Evolutionary conservation across 2,797 vertebrate species (phyloP).

Genomic region (Microctenopoma lineatum): DNA sequence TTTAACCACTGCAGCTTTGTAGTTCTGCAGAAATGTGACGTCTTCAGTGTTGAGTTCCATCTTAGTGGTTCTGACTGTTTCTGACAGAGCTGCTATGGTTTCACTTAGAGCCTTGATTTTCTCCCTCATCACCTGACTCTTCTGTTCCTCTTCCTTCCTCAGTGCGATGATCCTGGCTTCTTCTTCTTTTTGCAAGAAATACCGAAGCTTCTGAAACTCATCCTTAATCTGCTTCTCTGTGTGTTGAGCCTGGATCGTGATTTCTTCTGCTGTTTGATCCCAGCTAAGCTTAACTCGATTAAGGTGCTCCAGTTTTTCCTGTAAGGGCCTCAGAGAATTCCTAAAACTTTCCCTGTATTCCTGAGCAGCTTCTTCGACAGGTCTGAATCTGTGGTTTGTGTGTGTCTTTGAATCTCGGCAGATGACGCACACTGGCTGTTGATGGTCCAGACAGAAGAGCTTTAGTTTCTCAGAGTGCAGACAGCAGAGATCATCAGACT

Average conservation of each 20-base stretch:
- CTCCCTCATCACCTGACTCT: not conserved
- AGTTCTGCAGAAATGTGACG: constrained; percentile 25
- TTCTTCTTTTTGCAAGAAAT: constrained; percentile 27
- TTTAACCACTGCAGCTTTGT: not conserved
- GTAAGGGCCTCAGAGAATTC: not conserved
- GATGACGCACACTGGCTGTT: constrained; percentile 35
- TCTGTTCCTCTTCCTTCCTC: constrained; percentile 22
- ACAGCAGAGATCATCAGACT: constrained; percentile 13
- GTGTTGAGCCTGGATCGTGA: not conserved
- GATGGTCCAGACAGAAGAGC: constrained; percentile 47
- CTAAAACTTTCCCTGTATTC: constrained; percentile 6
- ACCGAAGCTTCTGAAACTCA: constrained; percentile 22
- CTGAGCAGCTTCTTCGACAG: constrained; percentile 24
- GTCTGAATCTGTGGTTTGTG: constrained; percentile 34
- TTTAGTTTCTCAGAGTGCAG: constrained; percentile 41
- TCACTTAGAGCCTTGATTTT: not conserved
- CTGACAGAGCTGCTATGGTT: constrained; percentile 14
- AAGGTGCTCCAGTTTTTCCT: constrained; percentile 1
- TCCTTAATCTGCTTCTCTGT: constrained; percentile 13
- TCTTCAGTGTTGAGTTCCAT: constrained; percentile 4
- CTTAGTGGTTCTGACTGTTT: constrained; percentile 15
- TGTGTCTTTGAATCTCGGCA: constrained; percentile 39
- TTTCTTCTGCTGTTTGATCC: not conserved
- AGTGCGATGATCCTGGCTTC: constrained; percentile 15
- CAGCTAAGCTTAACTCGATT: not conserved